Evolutionary conservation across 2,888 invertebrate species (phyloP).

Genomic region (Maniola hyperantus): DNA sequence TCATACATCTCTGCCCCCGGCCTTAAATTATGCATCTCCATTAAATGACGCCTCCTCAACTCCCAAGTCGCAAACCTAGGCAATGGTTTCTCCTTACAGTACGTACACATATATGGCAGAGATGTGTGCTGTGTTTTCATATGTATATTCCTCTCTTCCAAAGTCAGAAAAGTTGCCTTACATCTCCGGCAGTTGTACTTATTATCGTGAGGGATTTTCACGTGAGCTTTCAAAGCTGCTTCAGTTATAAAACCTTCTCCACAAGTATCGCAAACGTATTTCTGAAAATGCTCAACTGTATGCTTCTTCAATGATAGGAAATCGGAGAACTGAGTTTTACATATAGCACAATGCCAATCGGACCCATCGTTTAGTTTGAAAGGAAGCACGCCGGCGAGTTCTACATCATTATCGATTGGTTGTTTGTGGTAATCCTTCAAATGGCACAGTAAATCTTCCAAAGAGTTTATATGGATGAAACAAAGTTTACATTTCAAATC

Average conservation of each 20-base stretch:
- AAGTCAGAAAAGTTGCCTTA: conserved; percentile 68
- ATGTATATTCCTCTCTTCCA: conserved; percentile 69
- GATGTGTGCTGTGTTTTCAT: conserved; percentile 70
- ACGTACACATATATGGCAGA: conserved; percentile 70
- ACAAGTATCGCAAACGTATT: conserved; percentile 75
- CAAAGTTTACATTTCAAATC: conserved; percentile 75
- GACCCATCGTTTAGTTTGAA: conserved; percentile 72
- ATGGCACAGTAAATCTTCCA: conserved; percentile 67
- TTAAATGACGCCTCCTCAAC: conserved; percentile 66
- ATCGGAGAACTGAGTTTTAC: conserved; percentile 68
- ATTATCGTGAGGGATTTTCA: conserved; percentile 70
- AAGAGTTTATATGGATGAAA: conserved; percentile 64
- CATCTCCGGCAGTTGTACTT: conserved; percentile 73
- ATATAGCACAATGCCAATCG: conserved; percentile 72
- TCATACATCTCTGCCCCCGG: conserved; percentile 75
- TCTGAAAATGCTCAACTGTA: conserved; percentile 72
- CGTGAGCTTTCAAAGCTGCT: conserved; percentile 66
- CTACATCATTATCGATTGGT: conserved; percentile 69
- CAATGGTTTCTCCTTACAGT: conserved; percentile 68
- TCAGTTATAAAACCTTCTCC: conserved; percentile 77
- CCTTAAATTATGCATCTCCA: conserved; percentile 74
- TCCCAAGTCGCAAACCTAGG: conserved; percentile 74
- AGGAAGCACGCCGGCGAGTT: conserved; percentile 68
- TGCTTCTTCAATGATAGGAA: conserved; percentile 71
- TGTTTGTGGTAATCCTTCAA: conserved; percentile 74